Evolutionary conservation across 1,140 invertebrate genomes (phyloP).

Genomic region (Temnothorax curvispinosus): DNA sequence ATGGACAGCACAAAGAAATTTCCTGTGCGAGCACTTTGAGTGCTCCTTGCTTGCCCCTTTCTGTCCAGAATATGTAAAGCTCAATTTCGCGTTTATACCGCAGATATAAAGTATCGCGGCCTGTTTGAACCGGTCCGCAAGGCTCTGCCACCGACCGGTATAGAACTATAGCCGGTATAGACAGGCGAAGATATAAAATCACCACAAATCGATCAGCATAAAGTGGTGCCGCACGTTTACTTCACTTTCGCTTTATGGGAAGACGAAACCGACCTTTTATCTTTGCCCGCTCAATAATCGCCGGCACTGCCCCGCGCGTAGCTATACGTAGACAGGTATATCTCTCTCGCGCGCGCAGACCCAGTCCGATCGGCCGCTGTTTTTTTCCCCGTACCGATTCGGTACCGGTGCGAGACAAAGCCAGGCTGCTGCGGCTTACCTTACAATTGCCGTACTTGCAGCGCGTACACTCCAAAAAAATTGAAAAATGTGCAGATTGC

Average conservation of each 20-base stretch:
- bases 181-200: slow-evolving; percentile 84
- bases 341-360: not conserved
- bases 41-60: slow-evolving; percentile 47
- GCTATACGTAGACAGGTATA: slow-evolving; percentile 6
- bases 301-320: slow-evolving; percentile 41
- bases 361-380: slow-evolving; percentile 53
- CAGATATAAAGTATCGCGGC: slow-evolving; percentile 82
- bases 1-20: slow-evolving; percentile 60
- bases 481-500: slow-evolving; percentile 29
- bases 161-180: slow-evolving; percentile 79
- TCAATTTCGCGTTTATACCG: slow-evolving; percentile 78
- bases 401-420: slow-evolving; percentile 67
- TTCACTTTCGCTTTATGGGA: slow-evolving; percentile 81
- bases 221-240: slow-evolving; percentile 78
- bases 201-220: slow-evolving; percentile 84
- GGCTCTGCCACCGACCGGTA: slow-evolving; percentile 65
- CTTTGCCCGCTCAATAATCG: slow-evolving; percentile 81
- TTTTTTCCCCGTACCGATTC: slow-evolving; percentile 56
- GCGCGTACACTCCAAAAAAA: not conserved
- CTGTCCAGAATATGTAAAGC: slow-evolving; percentile 79
- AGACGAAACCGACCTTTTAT: slow-evolving; percentile 79
- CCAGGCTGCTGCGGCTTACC: slow-evolving; percentile 33
- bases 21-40: slow-evolving; percentile 43
- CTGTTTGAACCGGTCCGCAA: slow-evolving; percentile 80
- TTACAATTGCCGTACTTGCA: slow-evolving; percentile 30